A percentile compares a stretch with the other conserved stretches of the same genome.
phyloP scores from a whole-genome alignment of 2,113 vertebrate species.

The Erythrocercus mccallii region DNA sequence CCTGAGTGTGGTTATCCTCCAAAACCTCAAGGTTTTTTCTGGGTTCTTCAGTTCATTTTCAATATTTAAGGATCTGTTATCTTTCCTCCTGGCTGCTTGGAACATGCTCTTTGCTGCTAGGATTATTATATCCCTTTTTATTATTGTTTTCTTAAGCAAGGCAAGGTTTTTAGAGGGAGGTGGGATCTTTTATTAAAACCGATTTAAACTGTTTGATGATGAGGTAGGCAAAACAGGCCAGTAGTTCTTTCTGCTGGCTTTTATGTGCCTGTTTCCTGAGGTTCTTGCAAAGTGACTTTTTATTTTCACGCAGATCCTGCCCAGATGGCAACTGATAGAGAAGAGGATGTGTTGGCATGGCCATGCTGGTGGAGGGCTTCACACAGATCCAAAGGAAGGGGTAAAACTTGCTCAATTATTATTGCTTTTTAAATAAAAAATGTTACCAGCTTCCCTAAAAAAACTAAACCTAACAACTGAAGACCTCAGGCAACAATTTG shows the following conservation, averaged over 20 bases:
- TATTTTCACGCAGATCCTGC: slow-evolving; percentile 74
- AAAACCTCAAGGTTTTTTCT: background rate
- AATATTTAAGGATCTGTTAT: background rate
- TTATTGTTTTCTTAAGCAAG: background rate
- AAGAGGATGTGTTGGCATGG: slow-evolving; percentile 95
- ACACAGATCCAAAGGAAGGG: slow-evolving; percentile 92
- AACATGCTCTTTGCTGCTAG: background rate
- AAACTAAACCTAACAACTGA: background rate
- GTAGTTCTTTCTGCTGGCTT: background rate
- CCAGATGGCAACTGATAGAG: slow-evolving; percentile 73
- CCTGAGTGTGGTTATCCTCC: background rate
- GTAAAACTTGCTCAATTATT: slow-evolving; percentile 68
- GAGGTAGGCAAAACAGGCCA: background rate
- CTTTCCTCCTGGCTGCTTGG: background rate
- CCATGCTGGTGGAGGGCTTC: slow-evolving; percentile 87
- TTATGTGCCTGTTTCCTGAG: background rate
- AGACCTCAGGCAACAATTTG: background rate
- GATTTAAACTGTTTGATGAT: background rate
- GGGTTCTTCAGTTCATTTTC: background rate
- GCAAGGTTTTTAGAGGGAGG: background rate
- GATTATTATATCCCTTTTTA: background rate
- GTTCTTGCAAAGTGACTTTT: slow-evolving; percentile 7
- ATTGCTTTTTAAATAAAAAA: background rate
- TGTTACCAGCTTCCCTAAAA: background rate
- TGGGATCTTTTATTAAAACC: background rate